These are phyloP conservation scores for Procapra przewalskii DNA, from an alignment of 2,113 vertebrate genomes.

Conservation along the genomic window DNA sequence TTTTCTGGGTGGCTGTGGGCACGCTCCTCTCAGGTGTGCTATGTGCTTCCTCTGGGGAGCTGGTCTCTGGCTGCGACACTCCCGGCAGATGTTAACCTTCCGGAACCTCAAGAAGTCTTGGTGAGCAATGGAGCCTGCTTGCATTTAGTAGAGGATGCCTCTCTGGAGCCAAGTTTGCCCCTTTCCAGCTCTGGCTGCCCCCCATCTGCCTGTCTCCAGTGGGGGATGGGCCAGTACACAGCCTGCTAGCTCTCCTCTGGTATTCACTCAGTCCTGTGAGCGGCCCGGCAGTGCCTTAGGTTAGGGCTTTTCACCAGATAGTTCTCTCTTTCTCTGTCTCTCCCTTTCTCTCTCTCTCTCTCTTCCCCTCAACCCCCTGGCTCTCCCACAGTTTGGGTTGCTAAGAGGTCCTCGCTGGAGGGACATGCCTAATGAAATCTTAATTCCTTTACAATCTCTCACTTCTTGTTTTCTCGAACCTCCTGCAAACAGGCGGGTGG, in stretches of 20 bases:
- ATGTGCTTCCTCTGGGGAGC: background rate
- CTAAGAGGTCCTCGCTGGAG: no score
- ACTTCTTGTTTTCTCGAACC: no score
- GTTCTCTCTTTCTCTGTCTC: background rate
- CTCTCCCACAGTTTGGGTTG: background rate
- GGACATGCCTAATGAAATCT: no score
- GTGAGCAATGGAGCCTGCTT: background rate
- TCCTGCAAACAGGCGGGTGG: no score
- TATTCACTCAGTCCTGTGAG: background rate
- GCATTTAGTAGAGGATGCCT: background rate
- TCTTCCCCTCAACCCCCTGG: accelerated
- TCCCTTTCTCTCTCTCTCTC: background rate
- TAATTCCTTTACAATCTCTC: no score
- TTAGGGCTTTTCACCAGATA: background rate
- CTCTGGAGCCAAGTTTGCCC: background rate
- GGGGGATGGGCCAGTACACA: background rate
- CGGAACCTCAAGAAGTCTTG: background rate
- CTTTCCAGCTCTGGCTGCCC: background rate
- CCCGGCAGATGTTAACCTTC: accelerated
- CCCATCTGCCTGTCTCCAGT: background rate
- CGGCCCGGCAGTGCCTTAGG: background rate
- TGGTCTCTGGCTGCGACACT: background rate
- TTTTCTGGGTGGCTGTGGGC: background rate
- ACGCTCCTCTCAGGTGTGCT: background rate
- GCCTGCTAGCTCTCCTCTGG: background rate